Evolutionary conservation across 2,797 vertebrate species (phyloP), one percentile per base, ranked within the genome.

Genomic region (Argya squamiceps): DNA sequence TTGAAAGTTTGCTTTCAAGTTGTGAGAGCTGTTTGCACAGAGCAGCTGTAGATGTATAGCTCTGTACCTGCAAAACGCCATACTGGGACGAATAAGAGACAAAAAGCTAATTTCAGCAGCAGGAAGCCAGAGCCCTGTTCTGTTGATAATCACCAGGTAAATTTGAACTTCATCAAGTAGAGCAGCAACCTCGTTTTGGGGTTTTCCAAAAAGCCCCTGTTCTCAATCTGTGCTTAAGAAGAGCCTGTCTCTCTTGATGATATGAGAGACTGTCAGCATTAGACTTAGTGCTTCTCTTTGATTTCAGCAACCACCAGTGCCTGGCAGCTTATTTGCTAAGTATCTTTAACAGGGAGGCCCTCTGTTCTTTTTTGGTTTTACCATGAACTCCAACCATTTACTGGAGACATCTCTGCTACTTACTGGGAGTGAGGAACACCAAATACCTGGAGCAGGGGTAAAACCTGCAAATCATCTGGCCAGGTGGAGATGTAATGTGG

Each of bases 1-100:
- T 63, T 84, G 37, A 52, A 91, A 82, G 37, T 30, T 50, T 92
- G 9, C 37, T 86, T 88, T 88, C 30, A 62, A 41, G 60, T 29
- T 34, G 7, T 63, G 47, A 81, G 52, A 29, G 26, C 18, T 88
- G 81, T 82, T 65, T 75, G 62, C 36, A 10, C 18, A 30, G 36
- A 63, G 9, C 50, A 58, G 13, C 53, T 52, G 37, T 29, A 55
- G 41, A 16, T 11, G 7, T 15, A 3, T 11, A 59, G 18, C 29
- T 83, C 32, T 59, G 21, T 63, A 50, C 32, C 37, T 68, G 44
- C 4, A 59, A 34, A 53, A 13, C 17, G 41, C 41, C 0, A 0
- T 20, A 7, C 11, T 67, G 13, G n/a, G 43, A 80, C 5, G 2
- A 46, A n/a, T 36, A 79, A 62, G 67, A 41, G 32, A 34, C n/a